These are phyloP conservation scores for Apaloderma vittatum DNA, from an alignment of 2,113 vertebrate species.

Conservation along the genomic window DNA sequence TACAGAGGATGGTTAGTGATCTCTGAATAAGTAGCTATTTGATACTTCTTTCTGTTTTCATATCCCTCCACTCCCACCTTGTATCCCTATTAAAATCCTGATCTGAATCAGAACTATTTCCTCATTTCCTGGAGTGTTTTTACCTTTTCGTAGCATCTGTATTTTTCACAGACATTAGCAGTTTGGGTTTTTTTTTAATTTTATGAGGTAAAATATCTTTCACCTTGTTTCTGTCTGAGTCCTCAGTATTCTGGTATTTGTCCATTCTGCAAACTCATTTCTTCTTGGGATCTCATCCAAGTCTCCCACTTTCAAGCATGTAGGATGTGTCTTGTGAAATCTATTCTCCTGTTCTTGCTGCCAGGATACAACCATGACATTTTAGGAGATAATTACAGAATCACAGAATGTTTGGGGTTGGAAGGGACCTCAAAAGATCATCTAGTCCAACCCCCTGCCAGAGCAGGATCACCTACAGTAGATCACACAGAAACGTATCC, in stretches of 20 bases:
- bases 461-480: no score
- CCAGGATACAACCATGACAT: neutral
- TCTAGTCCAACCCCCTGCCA: no score
- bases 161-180: constrained; percentile 13
- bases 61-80: neutral
- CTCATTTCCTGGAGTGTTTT: constrained; percentile 46
- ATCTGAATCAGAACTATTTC: constrained; percentile 3
- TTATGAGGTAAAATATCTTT: neutral
- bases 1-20: constrained; percentile 68
- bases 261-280: neutral
- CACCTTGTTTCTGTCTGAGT: constrained; percentile 14
- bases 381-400: neutral
- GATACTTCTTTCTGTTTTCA: constrained; percentile 43
- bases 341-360: neutral
- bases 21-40: constrained; percentile 56
- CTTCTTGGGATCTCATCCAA: neutral
- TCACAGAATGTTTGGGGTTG: no score
- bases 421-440: no score
- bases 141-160: constrained; percentile 58
- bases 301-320: neutral
- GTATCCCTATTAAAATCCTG: constrained; percentile 9
- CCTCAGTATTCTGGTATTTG: constrained; percentile 55
- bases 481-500: no score
- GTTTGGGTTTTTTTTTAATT: neutral
- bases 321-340: neutral